Percentiles rank a stretch among this genome's conserved stretches.
Evolutionary conservation across 2,888 invertebrate species (phyloP).

Genomic region (Argyresthia albistria): DNA sequence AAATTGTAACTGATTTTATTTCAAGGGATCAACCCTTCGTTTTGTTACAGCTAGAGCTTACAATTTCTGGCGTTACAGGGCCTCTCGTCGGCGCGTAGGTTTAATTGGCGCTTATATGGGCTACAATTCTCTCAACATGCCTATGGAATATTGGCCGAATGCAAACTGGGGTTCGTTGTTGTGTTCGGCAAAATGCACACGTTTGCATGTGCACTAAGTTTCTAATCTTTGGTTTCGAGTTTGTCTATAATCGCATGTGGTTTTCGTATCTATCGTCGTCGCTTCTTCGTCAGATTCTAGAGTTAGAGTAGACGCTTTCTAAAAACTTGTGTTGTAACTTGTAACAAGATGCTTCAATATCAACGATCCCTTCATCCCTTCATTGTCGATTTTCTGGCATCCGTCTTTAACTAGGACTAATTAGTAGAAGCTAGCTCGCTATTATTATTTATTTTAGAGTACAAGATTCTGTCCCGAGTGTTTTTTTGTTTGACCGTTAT

Average conservation of each 20-base stretch:
- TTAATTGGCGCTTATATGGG: constrained; percentile 59
- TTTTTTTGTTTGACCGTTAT: neutral
- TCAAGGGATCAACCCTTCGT: constrained; percentile 43
- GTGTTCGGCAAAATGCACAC: constrained; percentile 29
- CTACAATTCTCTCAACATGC: constrained; percentile 67
- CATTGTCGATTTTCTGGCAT: no score
- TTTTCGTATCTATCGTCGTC: neutral
- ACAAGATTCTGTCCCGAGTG: neutral
- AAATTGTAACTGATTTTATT: constrained; percentile 26
- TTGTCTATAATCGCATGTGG: constrained; percentile 4
- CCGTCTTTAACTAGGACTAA: no score
- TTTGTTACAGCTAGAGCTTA: constrained; percentile 72
- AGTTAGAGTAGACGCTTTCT: no score
- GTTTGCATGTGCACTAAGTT: neutral
- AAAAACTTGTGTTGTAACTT: neutral
- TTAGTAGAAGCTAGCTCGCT: no score
- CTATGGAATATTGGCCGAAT: constrained; percentile 72
- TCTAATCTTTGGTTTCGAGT: neutral
- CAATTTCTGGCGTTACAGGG: constrained; percentile 73
- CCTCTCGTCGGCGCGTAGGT: constrained; percentile 48
- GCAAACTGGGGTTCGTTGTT: constrained; percentile 76
- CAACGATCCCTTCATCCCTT: no score
- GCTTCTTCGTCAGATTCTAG: no score
- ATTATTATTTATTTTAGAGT: neutral
- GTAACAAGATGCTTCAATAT: no score